Evolutionary conservation across 2,113 vertebrate genomes (phyloP).

Genomic region (Quiscalus mexicanus): DNA sequence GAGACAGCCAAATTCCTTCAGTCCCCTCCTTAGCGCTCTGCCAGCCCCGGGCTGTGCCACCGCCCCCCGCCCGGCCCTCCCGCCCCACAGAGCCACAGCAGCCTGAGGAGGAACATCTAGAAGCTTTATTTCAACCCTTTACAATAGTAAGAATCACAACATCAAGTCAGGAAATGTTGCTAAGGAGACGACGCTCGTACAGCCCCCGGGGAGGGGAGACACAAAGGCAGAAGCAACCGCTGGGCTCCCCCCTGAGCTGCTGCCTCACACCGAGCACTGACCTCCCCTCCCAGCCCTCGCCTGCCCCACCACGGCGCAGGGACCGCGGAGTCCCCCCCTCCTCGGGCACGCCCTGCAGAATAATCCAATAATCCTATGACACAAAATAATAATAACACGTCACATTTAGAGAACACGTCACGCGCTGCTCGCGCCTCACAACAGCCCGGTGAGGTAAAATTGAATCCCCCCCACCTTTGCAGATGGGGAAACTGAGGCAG

Average conservation of each 20-base stretch:
- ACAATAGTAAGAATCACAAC: constrained; percentile 73
- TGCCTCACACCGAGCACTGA: not conserved
- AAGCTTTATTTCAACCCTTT: constrained; percentile 80
- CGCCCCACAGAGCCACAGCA: not conserved
- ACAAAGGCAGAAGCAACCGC: not conserved
- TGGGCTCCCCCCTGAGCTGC: not conserved
- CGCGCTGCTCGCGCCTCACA: not conserved
- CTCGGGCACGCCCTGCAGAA: not conserved
- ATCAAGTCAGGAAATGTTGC: constrained; percentile 58
- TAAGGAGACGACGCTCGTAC: constrained; percentile 18
- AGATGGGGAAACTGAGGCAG: constrained; percentile 22
- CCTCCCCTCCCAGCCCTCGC: not conserved
- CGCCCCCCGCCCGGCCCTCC: not conserved
- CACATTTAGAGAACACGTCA: not conserved
- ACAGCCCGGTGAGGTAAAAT: not conserved
- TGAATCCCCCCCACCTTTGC: not conserved
- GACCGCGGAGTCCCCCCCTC: not conserved
- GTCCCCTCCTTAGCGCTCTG: not conserved
- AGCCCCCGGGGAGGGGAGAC: constrained; percentile 20
- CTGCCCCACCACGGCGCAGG: not conserved
- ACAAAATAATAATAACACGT: not conserved
- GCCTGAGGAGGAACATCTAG: constrained; percentile 37
- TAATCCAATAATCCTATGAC: not conserved
- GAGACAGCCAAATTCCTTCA: accelerated
- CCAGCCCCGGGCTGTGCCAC: accelerated